Evolutionary conservation across 64 coral and sea anemone species (phyloP), one percentile per base, ranked within the genome.

Genomic region (Pachyseris speciosa): DNA sequence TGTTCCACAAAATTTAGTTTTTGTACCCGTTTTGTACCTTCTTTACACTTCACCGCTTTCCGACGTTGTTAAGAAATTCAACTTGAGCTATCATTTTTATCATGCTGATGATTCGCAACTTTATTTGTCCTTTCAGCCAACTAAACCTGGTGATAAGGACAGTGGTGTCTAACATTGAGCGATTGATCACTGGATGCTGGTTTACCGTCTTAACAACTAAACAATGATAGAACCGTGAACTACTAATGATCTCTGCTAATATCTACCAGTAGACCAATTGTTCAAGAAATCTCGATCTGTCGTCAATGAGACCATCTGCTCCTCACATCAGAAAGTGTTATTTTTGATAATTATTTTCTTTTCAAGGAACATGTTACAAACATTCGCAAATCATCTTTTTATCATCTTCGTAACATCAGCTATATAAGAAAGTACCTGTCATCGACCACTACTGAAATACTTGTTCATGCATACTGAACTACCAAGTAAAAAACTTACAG

Each of bases 371-470:
- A 91, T 53, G 9, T 71, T 49, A 38, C 68, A 52, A 83, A 38
- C 41, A 91, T 72, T 69, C 83, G 60, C 60, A 91, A 83, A 37
- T 70, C 25, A n/a, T 33, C 32, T n/a, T 83, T 40, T 50, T 72
- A 78, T 58, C 75, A 77, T 61, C 25, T 73, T 13, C 80, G 44
- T n/a, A 91, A 83, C 26, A 83, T 91, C 40, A 53, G 88, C 37
- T 57, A 47, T 57, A 91, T 91, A 20, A 47, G 88, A 3, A 83
- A 83, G 48, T 72, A 83, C 29, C 27, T 91, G 16, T 36, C 53
- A 37, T 16, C 42, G 16, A 36, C 37, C 29, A 67, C 66, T 9
- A 71, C 60, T 77, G 70, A 84, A 64, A 63, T 50, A 13, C 32
- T 53, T 39, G 49, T 84, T 24, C 26, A 92, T 70, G 80, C 64